Percentiles rank a stretch among this genome's conserved stretches.
These are phyloP conservation scores for Teleogryllus occipitalis DNA, from an alignment of 1,140 invertebrate species.

Conservation along the genomic window DNA sequence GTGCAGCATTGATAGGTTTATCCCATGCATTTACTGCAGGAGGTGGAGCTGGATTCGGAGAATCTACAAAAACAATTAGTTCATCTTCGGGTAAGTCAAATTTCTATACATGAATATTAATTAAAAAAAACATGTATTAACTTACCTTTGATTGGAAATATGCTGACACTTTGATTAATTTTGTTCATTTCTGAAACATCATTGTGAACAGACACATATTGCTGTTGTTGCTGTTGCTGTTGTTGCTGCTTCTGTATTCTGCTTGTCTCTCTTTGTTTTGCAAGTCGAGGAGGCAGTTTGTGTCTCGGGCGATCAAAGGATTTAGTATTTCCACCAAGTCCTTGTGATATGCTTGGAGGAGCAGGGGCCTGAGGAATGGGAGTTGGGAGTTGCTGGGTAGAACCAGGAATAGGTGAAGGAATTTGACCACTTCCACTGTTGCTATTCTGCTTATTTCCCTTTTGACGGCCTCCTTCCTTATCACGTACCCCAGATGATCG, in stretches of 20 bases:
- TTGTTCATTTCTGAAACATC: slow-evolving; percentile 40
- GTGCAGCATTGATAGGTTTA: slow-evolving; percentile 62
- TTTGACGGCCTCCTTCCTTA: neutral
- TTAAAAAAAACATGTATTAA: slow-evolving; percentile 1
- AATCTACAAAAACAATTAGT: slow-evolving; percentile 10
- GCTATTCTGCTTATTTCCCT: neutral
- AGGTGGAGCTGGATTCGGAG: slow-evolving; percentile 44
- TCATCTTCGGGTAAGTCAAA: neutral
- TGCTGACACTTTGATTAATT: slow-evolving; percentile 33
- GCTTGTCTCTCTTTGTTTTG: slow-evolving; percentile 58
- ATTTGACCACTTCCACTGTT: neutral
- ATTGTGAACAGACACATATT: slow-evolving; percentile 30
- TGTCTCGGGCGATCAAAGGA: slow-evolving; percentile 30
- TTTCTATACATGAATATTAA: neutral
- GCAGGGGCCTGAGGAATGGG: neutral
- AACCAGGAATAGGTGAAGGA: neutral
- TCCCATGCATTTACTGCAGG: slow-evolving; percentile 75
- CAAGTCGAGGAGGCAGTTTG: slow-evolving; percentile 71
- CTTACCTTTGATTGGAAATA: slow-evolving; percentile 39
- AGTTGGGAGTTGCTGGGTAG: neutral
- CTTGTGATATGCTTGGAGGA: slow-evolving; percentile 10
- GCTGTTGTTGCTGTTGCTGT: slow-evolving; percentile 15
- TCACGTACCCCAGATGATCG: neutral
- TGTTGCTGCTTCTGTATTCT: slow-evolving; percentile 32
- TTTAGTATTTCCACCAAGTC: slow-evolving; percentile 24